Base-by-base conservation (phyloP, 1,140 invertebrate species). In the Zeugodacus cucurbitae region DNA sequence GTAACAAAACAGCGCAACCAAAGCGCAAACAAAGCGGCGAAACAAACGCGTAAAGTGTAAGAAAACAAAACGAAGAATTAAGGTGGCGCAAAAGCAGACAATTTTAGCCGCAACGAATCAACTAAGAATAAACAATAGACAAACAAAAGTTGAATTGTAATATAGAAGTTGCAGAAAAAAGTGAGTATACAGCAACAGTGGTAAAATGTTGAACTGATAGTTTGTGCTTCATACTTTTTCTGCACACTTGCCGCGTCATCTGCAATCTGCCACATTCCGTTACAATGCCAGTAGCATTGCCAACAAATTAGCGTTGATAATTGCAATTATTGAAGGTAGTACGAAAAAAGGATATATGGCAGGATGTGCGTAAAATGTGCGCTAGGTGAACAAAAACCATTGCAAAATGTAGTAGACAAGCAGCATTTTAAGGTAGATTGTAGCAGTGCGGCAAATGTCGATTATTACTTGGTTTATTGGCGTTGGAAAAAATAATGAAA, bases 291-390 rank as follows among this genome's bases (percentile, higher is more conserved):
- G 41, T 82, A 82, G 41, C 74, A 82, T 82, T 82, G 74, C 74
- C 74, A 82, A 82, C 74, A 48, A 82, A 82, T 82, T 82, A 82
- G 74, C 74, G 74, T 82, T 44, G n/a, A 48, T 82, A 82, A 82
- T 82, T 82, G 74, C 74, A 82, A 48, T 82, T 82, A 82, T 82
- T 82, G 41, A 82, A 82, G 74, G 74, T 82, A 29, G 11, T 3
- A 29, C 10, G 41, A 44, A 82, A 82, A 82, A 82, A 48, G 74
- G 37, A 82, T 82, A 82, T 82, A 82, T 82, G 41, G 17, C 67
- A 74, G 67, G 37, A 82, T 29, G 11, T 82, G 26, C 41, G 41
- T 82, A 82, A 48, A 82, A 37, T 82, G 74, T 48, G 74, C n/a
- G 37, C 5, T n/a, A 26, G 41, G 10, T 44, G 41, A 82, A 82